Conservation (phyloP, 1,140 invertebrate genomes). For the Drosophila ambigua region DNA sequence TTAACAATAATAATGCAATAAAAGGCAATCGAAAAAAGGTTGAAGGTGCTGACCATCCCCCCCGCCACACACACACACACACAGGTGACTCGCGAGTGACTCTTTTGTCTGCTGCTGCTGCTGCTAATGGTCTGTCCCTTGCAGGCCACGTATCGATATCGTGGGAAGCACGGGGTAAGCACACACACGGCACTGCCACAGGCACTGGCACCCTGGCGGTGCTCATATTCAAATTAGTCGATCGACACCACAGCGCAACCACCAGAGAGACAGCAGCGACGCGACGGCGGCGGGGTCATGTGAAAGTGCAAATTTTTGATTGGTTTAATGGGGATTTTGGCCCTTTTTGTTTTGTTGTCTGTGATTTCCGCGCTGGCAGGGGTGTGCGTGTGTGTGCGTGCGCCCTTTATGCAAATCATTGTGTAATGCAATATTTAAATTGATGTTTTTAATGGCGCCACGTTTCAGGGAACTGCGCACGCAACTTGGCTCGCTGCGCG, state of each 20-base stretch:
- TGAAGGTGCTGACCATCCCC: slow-evolving; percentile 25
- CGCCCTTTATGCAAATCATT: slow-evolving; percentile 78
- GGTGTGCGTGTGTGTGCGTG: slow-evolving; percentile 31
- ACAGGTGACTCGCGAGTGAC: slow-evolving; percentile 29
- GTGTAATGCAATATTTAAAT: slow-evolving; percentile 81
- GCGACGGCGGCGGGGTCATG: slow-evolving; percentile 58
- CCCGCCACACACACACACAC: too few species aligned
- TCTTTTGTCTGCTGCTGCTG: slow-evolving; percentile 26
- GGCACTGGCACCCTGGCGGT: slow-evolving; percentile 5
- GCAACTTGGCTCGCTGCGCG: slow-evolving; percentile 40
- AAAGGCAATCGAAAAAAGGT: slow-evolving; percentile 49
- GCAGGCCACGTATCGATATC: slow-evolving; percentile 61
- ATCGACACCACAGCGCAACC: slow-evolving; percentile 36
- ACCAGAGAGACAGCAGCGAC: slow-evolving; percentile 13
- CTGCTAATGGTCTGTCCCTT: slow-evolving; percentile 23
- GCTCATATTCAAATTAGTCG: slow-evolving; percentile 71
- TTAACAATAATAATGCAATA: slow-evolving; percentile 74
- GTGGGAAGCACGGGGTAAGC: slow-evolving; percentile 61
- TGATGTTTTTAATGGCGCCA: slow-evolving; percentile 73
- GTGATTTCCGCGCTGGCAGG: slow-evolving; percentile 52
- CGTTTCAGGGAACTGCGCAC: slow-evolving; percentile 38
- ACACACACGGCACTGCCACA: slow-evolving; percentile 7
- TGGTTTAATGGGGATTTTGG: slow-evolving; percentile 61
- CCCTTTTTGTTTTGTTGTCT: slow-evolving; percentile 26
- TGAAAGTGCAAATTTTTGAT: slow-evolving; percentile 81